These are phyloP conservation scores for Drosophila mulleri DNA, from an alignment of 2,888 invertebrate species.

Conservation along the genomic window DNA sequence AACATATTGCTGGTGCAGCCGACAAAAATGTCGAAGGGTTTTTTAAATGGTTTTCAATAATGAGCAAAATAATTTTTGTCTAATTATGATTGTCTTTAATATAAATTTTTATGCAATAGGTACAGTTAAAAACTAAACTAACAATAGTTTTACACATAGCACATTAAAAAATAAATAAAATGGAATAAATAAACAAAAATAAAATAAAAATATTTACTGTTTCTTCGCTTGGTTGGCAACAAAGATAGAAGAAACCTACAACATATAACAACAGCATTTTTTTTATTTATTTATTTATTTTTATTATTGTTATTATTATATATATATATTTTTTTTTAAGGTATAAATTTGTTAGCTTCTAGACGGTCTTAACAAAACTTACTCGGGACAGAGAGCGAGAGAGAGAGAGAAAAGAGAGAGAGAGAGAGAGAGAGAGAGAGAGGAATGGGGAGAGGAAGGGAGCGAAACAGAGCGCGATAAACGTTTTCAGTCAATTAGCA, in stretches of 20 bases:
- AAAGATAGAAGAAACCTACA: conserved; percentile 26
- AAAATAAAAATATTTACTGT: no score
- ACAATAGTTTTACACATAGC: background rate
- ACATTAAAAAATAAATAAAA: background rate
- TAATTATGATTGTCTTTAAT: no score
- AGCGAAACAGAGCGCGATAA: conserved; percentile 48
- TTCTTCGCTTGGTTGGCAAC: conserved; percentile 27
- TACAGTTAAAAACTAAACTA: background rate
- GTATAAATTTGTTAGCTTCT: conserved; percentile 18
- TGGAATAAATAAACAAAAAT: background rate
- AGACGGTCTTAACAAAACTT: conserved; percentile 40
- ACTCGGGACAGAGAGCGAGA: conserved; percentile 16
- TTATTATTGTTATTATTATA: no score
- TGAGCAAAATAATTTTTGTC: no score
- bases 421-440: conserved; percentile 9
- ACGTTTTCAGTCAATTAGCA: conserved; percentile 74
- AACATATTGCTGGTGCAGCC: conserved; percentile 29
- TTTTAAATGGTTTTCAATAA: background rate
- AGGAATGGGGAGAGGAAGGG: background rate
- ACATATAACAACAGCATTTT: conserved; percentile 14
- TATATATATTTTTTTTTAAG: no score
- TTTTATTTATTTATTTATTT: no score
- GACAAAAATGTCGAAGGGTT: conserved; percentile 19
- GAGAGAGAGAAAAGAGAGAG: background rate
- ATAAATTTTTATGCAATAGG: background rate